These are phyloP conservation scores for Aleiodes leptofemur DNA, from an alignment of 2,888 invertebrate species.

Conservation along the genomic window DNA sequence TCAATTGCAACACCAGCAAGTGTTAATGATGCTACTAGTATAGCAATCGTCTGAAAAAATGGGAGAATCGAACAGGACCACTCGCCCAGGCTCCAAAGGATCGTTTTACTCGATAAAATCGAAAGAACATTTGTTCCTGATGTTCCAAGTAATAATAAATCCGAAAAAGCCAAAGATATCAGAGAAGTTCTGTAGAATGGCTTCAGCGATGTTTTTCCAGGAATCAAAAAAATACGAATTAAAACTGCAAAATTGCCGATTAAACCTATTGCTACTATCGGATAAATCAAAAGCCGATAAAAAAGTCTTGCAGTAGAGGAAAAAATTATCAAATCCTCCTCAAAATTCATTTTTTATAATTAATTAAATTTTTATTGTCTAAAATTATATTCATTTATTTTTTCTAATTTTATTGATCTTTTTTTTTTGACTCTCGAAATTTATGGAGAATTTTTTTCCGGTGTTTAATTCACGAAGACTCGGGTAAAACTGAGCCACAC, in stretches of 20 bases:
- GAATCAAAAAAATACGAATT: conserved; percentile 53
- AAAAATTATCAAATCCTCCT: conserved; percentile 43
- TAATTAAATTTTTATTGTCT: no score
- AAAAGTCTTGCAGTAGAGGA: conserved; percentile 48
- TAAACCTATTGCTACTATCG: conserved; percentile 58
- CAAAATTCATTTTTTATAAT: conserved; percentile 11
- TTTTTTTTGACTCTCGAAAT: background rate
- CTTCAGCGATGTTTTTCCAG: conserved; percentile 52
- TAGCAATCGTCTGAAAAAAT: conserved; percentile 76
- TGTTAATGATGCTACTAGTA: conserved; percentile 77
- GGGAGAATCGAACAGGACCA: conserved; percentile 76
- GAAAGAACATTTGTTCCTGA: conserved; percentile 58
- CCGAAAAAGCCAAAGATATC: conserved; percentile 59
- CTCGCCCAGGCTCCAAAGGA: conserved; percentile 58
- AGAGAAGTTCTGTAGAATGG: conserved; percentile 60
- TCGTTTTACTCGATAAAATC: conserved; percentile 46
- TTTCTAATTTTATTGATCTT: background rate
- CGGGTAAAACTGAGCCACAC: background rate
- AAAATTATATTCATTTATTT: background rate
- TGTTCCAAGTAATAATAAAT: conserved; percentile 57
- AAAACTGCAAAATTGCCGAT: conserved; percentile 59
- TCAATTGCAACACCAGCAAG: conserved; percentile 78
- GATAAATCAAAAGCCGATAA: conserved; percentile 61
- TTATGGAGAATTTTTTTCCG: background rate
- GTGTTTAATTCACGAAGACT: conserved; percentile 2